These are phyloP conservation scores for Torymus texanus DNA, from an alignment of 2,888 invertebrate genomes.

Conservation along the genomic window DNA sequence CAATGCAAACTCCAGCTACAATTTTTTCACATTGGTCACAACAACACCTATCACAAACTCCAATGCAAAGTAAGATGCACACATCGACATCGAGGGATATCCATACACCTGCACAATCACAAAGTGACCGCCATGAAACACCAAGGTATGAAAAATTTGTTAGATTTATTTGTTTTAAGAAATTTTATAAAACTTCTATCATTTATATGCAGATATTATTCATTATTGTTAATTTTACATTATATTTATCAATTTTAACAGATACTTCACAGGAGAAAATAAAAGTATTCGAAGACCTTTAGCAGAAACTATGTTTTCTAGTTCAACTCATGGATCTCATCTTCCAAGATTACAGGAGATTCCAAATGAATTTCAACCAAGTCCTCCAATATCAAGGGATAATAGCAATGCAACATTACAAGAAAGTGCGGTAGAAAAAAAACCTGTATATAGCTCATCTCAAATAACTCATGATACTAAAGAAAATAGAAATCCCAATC, in stretches of 20 bases:
- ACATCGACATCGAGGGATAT: slow-evolving; percentile 52
- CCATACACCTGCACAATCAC: slow-evolving; percentile 59
- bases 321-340: slow-evolving; percentile 53
- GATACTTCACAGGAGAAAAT: slow-evolving; percentile 59
- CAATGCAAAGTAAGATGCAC: slow-evolving; percentile 59
- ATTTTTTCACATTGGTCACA: slow-evolving; percentile 65
- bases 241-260: slow-evolving; percentile 48
- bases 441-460: slow-evolving; percentile 32
- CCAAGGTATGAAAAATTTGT: slow-evolving; percentile 59
- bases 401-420: slow-evolving; percentile 7
- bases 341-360: slow-evolving; percentile 57
- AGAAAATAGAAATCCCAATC: slow-evolving; percentile 61
- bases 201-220: background rate
- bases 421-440: slow-evolving; percentile 32
- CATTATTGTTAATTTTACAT: slow-evolving; percentile 4
- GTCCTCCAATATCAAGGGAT: slow-evolving; percentile 34
- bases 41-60: slow-evolving; percentile 63
- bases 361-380: slow-evolving; percentile 43
- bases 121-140: slow-evolving; percentile 58
- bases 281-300: slow-evolving; percentile 66
- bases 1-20: slow-evolving; percentile 66
- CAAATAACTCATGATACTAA: slow-evolving; percentile 57
- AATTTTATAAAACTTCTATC: slow-evolving; percentile 1
- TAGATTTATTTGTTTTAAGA: background rate
- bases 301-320: slow-evolving; percentile 61